Percentiles rank a stretch among this genome's conserved stretches.
These are phyloP conservation scores for Chamaetylas fuelleborni DNA, from an alignment of 2,113 vertebrate genomes.

Conservation along the genomic window DNA sequence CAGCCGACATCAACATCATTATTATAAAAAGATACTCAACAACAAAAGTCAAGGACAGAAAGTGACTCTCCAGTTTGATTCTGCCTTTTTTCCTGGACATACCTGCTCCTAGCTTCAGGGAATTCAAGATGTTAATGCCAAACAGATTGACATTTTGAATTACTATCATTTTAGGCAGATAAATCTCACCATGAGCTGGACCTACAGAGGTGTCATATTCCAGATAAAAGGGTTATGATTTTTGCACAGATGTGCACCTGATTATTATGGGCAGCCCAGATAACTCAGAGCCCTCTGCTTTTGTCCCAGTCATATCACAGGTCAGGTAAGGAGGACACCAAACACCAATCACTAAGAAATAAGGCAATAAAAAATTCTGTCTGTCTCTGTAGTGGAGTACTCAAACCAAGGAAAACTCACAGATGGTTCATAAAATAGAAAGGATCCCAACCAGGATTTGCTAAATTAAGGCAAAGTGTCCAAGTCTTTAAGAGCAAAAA, in stretches of 20 bases:
- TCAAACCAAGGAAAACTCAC: background rate
- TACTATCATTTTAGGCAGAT: background rate
- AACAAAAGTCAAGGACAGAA: background rate
- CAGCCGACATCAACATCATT: background rate
- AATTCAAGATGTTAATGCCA: background rate
- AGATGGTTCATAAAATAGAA: background rate
- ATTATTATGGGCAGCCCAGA: background rate
- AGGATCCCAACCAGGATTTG: background rate
- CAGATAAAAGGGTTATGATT: background rate
- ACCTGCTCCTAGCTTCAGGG: background rate
- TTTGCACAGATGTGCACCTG: background rate
- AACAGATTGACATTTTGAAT: background rate
- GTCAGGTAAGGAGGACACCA: background rate
- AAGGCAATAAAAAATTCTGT: background rate
- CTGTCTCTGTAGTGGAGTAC: background rate
- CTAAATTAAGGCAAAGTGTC: background rate
- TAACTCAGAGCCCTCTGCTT: background rate
- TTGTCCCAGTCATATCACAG: background rate
- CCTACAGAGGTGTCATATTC: background rate
- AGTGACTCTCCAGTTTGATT: background rate
- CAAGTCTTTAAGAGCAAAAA: background rate
- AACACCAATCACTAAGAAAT: background rate
- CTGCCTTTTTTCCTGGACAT: background rate
- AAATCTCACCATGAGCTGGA: background rate
- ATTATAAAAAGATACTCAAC: background rate